Conservation (phyloP, 2,113 vertebrate species). For the Ptilonorhynchus violaceus region DNA sequence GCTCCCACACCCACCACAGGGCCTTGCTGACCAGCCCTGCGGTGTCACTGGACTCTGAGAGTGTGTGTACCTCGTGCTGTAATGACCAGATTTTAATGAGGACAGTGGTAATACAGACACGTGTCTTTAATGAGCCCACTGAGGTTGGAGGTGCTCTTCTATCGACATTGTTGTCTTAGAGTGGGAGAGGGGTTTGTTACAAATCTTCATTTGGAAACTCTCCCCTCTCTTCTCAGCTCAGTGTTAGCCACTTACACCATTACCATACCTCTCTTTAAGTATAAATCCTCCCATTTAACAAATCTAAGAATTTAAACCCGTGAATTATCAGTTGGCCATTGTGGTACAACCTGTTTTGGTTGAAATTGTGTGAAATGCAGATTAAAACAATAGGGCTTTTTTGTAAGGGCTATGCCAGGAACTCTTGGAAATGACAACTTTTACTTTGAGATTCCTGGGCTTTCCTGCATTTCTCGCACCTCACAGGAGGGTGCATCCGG, state of each 20-base stretch:
- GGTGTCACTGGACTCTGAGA: background rate
- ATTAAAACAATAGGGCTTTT: background rate
- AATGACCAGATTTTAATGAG: background rate
- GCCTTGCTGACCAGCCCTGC: background rate
- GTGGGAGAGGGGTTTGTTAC: background rate
- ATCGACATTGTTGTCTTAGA: background rate
- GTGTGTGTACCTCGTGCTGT: background rate
- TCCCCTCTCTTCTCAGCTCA: background rate
- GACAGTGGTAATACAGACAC: too few relatives aligned
- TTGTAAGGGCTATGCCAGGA: background rate
- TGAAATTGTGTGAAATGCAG: background rate
- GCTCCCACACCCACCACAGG: accelerated
- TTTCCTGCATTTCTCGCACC: background rate
- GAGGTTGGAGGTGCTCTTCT: background rate
- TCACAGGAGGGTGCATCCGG: accelerated
- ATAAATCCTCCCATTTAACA: background rate
- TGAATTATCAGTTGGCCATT: background rate
- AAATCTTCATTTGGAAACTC: background rate
- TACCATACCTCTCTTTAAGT: background rate
- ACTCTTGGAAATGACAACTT: background rate
- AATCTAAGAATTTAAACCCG: background rate
- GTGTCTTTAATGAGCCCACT: background rate
- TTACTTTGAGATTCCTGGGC: background rate
- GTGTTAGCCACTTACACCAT: background rate
- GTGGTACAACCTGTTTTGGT: background rate